Conservation (phyloP, 2,888 invertebrate genomes). For the Pteria penguin region DNA sequence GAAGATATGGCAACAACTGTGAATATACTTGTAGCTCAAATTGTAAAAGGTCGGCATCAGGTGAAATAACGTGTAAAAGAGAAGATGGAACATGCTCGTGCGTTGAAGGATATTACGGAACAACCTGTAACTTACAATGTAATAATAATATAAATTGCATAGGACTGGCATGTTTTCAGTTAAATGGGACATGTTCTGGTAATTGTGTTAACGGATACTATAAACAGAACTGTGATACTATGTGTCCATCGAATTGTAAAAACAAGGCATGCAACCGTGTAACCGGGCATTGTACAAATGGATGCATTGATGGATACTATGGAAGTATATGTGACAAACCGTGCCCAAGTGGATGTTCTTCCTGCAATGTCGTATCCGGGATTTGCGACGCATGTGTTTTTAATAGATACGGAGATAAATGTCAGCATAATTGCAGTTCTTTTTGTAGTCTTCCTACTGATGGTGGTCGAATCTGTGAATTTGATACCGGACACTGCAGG, state of each 20-base stretch:
- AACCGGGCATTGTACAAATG: slow-evolving; percentile 5
- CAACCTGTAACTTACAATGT: slow-evolving; percentile 4
- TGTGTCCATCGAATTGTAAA: slow-evolving; percentile 6
- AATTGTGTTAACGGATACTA: slow-evolving; percentile 17
- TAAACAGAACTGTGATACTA: neutral
- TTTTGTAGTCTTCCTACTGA: slow-evolving; percentile 10
- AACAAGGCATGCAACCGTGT: slow-evolving; percentile 3
- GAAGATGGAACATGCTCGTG: slow-evolving; percentile 21
- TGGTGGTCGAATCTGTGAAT: slow-evolving; percentile 2
- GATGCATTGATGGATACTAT: slow-evolving; percentile 19
- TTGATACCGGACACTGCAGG: slow-evolving; percentile 3
- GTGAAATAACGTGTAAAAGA: slow-evolving; percentile 1
- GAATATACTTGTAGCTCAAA: slow-evolving; percentile 7
- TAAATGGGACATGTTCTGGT: slow-evolving; percentile 13
- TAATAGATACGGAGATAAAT: slow-evolving; percentile 7
- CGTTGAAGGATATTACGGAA: slow-evolving; percentile 22
- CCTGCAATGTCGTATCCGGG: neutral
- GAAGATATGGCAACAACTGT: slow-evolving; percentile 22
- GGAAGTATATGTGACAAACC: slow-evolving; percentile 19
- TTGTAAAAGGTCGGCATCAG: neutral
- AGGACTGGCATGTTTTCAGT: neutral
- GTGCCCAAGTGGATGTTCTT: slow-evolving; percentile 1
- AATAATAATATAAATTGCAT: neutral
- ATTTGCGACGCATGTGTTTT: neutral
- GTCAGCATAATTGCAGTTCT: slow-evolving; percentile 6